A percentile compares a stretch with the other conserved stretches of the same genome.
phyloP scores from a whole-genome alignment of 2,113 vertebrate species.

The Elgaria multicarinata region DNA sequence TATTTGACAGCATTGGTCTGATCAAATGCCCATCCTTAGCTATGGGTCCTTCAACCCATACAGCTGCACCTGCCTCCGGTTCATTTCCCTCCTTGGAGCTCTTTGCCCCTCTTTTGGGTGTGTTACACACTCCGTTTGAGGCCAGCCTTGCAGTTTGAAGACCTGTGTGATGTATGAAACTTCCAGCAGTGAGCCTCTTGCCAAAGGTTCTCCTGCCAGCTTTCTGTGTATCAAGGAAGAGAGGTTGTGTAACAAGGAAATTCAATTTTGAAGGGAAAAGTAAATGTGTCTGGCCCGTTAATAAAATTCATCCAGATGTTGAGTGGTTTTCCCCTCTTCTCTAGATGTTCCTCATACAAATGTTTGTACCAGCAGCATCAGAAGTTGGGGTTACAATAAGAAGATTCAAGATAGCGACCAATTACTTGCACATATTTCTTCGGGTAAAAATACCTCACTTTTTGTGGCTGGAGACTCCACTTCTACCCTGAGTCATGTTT shows the following conservation, averaged over 20 bases:
- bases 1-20: not conserved
- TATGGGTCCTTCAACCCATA: not conserved
- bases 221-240: constrained; percentile 6
- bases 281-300: not conserved
- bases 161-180: not conserved
- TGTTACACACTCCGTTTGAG: not conserved
- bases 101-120: not conserved
- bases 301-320: constrained; percentile 2
- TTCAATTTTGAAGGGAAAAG: not conserved
- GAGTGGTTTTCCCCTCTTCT: not conserved
- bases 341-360: not conserved
- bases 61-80: not conserved
- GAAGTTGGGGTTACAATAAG: not conserved
- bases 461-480: not conserved
- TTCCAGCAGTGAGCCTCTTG: not conserved
- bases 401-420: not conserved
- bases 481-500: not conserved
- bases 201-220: not conserved
- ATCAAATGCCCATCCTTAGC: not conserved
- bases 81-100: not conserved
- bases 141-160: not conserved
- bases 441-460: not conserved
- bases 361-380: not conserved
- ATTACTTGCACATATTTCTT: not conserved
- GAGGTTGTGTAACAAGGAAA: constrained; percentile 9